These are phyloP conservation scores for Heliothis subflexa DNA, from an alignment of 1,140 invertebrate species.

Conservation along the genomic window DNA sequence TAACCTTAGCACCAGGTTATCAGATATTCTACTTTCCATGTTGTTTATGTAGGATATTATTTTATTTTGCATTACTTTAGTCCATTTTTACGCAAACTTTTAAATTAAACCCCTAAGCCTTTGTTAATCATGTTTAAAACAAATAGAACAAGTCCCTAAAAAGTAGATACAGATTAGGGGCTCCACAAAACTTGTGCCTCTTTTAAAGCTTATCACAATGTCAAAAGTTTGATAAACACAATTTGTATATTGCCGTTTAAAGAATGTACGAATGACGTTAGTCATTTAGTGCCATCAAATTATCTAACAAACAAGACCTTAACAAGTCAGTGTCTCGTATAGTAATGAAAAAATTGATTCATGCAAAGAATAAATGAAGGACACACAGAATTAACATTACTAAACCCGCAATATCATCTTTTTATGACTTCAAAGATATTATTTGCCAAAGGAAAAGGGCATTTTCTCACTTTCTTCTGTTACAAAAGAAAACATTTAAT, in stretches of 20 bases:
- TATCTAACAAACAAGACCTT: background rate
- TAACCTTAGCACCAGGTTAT: too few relatives aligned
- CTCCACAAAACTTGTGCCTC: background rate
- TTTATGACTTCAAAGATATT: too few relatives aligned
- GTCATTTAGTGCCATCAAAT: background rate
- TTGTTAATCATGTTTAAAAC: background rate
- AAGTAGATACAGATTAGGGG: background rate
- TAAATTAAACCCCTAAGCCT: background rate
- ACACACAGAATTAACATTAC: too few relatives aligned
- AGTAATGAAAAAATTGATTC: background rate
- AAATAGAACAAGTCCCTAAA: background rate
- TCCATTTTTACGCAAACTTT: too few relatives aligned
- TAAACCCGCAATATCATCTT: too few relatives aligned
- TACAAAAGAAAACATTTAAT: conserved; percentile 6
- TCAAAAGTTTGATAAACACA: conserved; percentile 17
- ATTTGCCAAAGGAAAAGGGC: too few relatives aligned
- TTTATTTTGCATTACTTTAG: too few relatives aligned
- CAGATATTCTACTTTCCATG: too few relatives aligned
- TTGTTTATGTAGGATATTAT: too few relatives aligned
- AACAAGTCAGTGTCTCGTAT: background rate
- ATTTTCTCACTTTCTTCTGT: background rate
- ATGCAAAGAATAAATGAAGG: too few relatives aligned
- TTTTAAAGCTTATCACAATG: conserved; percentile 3
- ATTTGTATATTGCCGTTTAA: conserved; percentile 3
- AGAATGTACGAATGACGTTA: background rate